Percentiles rank a stretch among this genome's conserved stretches.
Conservation (phyloP, 1,140 invertebrate genomes). For the Drosophila nikananu region DNA sequence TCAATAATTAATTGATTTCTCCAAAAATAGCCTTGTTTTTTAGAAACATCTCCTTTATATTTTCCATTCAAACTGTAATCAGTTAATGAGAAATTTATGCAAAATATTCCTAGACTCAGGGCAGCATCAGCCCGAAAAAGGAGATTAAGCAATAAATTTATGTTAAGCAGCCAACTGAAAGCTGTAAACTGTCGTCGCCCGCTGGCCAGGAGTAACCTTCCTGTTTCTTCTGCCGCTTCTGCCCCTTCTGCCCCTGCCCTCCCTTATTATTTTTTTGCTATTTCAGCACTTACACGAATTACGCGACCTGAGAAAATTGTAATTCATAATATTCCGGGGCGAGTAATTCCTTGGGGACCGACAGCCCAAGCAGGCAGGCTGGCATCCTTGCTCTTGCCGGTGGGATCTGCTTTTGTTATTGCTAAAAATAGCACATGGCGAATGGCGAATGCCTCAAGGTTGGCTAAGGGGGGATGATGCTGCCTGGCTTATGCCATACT, state of each 20-base stretch:
- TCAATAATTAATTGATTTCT: not conserved
- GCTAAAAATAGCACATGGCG: slow-evolving; percentile 48
- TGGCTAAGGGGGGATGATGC: slow-evolving; percentile 7
- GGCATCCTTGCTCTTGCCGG: slow-evolving; percentile 26
- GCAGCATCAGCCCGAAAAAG: slow-evolving; percentile 24
- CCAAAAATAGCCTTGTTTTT: not conserved
- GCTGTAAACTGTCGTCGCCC: slow-evolving; percentile 64
- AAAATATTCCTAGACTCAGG: slow-evolving; percentile 30
- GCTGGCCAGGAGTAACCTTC: slow-evolving; percentile 38
- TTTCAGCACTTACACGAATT: slow-evolving; percentile 70
- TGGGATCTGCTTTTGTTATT: slow-evolving; percentile 39
- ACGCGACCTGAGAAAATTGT: slow-evolving; percentile 71
- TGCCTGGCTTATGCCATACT: not conserved
- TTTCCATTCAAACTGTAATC: slow-evolving; percentile 20
- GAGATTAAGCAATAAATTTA: slow-evolving; percentile 76
- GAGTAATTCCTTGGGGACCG: slow-evolving; percentile 43
- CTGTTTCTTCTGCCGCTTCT: not conserved
- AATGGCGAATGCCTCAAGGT: slow-evolving; percentile 38
- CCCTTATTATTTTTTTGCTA: slow-evolving; percentile 21
- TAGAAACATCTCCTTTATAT: not conserved
- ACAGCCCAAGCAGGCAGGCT: not conserved
- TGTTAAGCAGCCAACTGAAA: slow-evolving; percentile 56
- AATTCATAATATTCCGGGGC: slow-evolving; percentile 73
- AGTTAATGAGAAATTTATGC: slow-evolving; percentile 55
- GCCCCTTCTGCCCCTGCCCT: not conserved